phyloP scores from a whole-genome alignment of 1,140 invertebrate species.

The Heliconius hermathena region DNA sequence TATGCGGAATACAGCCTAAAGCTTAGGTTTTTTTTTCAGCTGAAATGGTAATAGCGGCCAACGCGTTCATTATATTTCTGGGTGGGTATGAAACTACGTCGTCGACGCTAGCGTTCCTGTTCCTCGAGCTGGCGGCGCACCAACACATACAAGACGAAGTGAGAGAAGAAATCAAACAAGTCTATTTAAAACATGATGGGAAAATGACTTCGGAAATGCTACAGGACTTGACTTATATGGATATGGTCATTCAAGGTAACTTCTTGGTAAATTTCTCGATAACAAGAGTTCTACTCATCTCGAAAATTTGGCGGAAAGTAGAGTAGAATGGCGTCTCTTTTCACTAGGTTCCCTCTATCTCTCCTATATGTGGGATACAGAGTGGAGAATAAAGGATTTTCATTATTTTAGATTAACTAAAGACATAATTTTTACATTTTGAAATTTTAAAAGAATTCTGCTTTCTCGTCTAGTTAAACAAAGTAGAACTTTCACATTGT shows the following conservation, averaged over 20 bases:
- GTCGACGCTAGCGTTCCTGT: conserved; percentile 81
- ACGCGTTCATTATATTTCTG: conserved; percentile 77
- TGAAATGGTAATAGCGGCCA: conserved; percentile 74
- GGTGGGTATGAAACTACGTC: conserved; percentile 81
- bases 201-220: conserved; percentile 71
- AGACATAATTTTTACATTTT: background rate
- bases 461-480: background rate
- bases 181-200: conserved; percentile 57
- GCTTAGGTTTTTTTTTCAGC: conserved; percentile 43
- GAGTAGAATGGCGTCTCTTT: no score
- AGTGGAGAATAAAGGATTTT: no score
- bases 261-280: background rate
- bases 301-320: no score
- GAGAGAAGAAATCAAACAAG: conserved; percentile 81
- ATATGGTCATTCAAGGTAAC: conserved; percentile 82
- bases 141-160: conserved; percentile 83
- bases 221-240: conserved; percentile 80
- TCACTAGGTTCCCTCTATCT: no score
- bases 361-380: no score
- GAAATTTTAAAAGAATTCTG: background rate
- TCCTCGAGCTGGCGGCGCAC: conserved; percentile 83
- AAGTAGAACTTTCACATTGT: background rate
- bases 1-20: no score
- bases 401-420: no score
- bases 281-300: no score